phyloP scores from a whole-genome alignment of 2,797 vertebrate species.

The Hoplostethus mediterraneus region DNA sequence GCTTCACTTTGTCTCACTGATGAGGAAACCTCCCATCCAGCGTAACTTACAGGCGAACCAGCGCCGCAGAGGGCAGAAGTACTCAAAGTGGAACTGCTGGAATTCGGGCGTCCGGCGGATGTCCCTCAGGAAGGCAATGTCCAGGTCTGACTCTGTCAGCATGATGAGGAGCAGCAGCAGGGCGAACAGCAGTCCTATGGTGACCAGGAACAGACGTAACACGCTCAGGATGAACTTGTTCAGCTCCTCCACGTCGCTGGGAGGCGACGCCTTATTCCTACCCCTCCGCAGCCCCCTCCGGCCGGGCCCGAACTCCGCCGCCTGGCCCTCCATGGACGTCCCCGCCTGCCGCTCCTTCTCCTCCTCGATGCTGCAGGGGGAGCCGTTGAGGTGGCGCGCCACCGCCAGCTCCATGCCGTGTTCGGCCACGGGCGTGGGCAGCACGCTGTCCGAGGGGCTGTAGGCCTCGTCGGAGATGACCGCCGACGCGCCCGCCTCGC shows the following conservation, averaged over 20 bases:
- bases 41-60: conserved; percentile 97
- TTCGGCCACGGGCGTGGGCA: conserved; percentile 92
- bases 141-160: conserved; percentile 97
- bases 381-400: conserved; percentile 88
- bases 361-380: conserved; percentile 90
- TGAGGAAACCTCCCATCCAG: conserved; percentile 90
- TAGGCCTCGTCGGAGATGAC: conserved; percentile 92
- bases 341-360: conserved; percentile 85
- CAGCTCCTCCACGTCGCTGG: conserved; percentile 90
- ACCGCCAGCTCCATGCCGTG: conserved; percentile 89
- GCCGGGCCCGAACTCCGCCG: conserved; percentile 58
- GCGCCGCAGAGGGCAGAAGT: conserved; percentile 98
- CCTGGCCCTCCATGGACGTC: conserved; percentile 63
- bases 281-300: conserved; percentile 87
- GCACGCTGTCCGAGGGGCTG: conserved; percentile 93
- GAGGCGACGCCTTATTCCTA: conserved; percentile 88
- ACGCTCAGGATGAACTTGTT: conserved; percentile 96
- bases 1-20: conserved; percentile 72
- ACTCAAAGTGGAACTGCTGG: conserved; percentile 98
- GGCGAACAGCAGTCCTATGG: conserved; percentile 93
- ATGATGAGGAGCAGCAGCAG: conserved; percentile 96
- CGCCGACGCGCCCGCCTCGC: conserved; percentile 86
- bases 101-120: conserved; percentile 98
- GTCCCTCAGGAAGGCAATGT: conserved; percentile 97
- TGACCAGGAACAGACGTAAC: conserved; percentile 94